Base-by-base conservation (phyloP, 2,797 vertebrate species). In the Amphiprion clarkii region DNA sequence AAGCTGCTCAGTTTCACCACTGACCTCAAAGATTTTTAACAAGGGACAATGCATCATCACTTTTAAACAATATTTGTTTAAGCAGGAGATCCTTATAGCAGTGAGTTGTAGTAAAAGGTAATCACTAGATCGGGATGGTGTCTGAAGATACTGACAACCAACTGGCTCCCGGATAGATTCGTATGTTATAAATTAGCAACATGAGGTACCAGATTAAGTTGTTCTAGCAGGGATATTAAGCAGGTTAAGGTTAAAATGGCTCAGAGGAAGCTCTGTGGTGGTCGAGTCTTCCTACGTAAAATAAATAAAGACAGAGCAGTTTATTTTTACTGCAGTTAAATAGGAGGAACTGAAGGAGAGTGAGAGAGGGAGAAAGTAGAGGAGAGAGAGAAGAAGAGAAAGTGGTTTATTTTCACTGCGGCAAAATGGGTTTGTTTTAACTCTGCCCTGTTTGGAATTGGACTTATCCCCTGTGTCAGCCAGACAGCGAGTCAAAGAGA, bases 371-470 rank as follows among this genome's bases (percentile, higher is more conserved):
- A 39, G 62, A 67, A 11, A 42, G 21, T 10, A 33, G 39, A 21
- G 16, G 48, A 58, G 56, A 63, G 59, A 76, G 31, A 54, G 46
- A 64, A 59, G 27, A 60, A 46, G 64, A 74, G 73, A 88, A 66
- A 83, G 80, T 66, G 39, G 86, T 92, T 94, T 92, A 90, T 94
- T 95, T 94, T 93, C 78, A 82, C 72, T 86, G 83, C 52, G 62
- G 81, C 67, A 59, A 86, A 91, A 91, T 83, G 76, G 82, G 84
- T 93, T 93, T 91, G 82, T 91, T 92, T 93, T 90, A 87, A 84
- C 87, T 91, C 68, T 79, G 67, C 78, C 25, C 71, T 88, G 88
- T 92, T 89, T 88, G 73, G 77, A 90, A 72, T 82, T 70, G 55
- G 66, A 86, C 78, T 79, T 88, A 84, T 83, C 78, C 82, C 80